Conservation (phyloP, 2,888 invertebrate species). For the Pseudoips prasinana region DNA sequence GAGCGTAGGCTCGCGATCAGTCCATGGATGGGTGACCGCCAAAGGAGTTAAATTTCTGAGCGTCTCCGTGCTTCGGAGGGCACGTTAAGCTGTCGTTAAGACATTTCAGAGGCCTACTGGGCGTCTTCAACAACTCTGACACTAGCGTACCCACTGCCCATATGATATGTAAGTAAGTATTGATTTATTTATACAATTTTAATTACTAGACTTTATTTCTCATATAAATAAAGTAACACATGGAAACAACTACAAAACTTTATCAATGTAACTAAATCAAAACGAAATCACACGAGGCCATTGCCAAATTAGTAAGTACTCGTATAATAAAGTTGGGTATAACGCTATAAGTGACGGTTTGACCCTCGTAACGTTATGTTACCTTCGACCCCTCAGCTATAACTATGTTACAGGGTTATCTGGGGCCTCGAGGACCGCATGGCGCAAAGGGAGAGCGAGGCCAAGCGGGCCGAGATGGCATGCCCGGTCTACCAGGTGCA, state of each 20-base stretch:
- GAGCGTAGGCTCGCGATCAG: too few relatives aligned
- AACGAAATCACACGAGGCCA: conserved; percentile 46
- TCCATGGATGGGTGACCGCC: too few relatives aligned
- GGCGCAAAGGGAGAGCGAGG: conserved; percentile 86
- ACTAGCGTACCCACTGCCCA: too few relatives aligned
- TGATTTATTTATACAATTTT: too few relatives aligned
- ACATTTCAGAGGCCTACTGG: too few relatives aligned
- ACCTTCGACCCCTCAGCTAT: conserved; percentile 61
- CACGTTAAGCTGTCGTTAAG: too few relatives aligned
- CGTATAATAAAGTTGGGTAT: conserved; percentile 63
- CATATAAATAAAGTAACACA: too few relatives aligned
- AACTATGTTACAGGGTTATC: conserved; percentile 73
- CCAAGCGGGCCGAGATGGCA: conserved; percentile 85
- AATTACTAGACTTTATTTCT: too few relatives aligned
- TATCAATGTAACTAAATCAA: conserved; percentile 46
- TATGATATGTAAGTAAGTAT: too few relatives aligned
- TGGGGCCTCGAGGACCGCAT: conserved; percentile 80
- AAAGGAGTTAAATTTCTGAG: too few relatives aligned
- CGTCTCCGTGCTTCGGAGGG: too few relatives aligned
- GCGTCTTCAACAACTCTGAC: too few relatives aligned
- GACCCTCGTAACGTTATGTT: conserved; percentile 71
- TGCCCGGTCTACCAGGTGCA: conserved; percentile 82
- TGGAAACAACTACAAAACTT: conserved; percentile 23
- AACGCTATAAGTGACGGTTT: conserved; percentile 68
- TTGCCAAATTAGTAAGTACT: conserved; percentile 56